Evolutionary conservation across 2,888 invertebrate species (phyloP).

Genomic region (Megaustenia siamemsis): DNA sequence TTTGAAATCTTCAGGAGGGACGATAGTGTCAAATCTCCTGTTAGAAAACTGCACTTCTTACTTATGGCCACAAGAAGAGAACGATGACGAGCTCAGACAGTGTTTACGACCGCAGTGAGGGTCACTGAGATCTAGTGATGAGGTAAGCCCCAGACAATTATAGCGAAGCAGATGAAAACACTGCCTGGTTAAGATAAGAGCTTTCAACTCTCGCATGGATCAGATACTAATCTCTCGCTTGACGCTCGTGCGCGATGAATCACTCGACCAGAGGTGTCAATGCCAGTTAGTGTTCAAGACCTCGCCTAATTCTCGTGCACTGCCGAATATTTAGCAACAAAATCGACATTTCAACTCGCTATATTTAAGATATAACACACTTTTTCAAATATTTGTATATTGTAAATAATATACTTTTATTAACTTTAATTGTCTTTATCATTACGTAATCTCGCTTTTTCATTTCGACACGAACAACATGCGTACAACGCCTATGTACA

Average conservation of each 20-base stretch:
- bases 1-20: too few relatives aligned
- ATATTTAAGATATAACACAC: too few relatives aligned
- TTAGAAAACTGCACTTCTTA: background rate
- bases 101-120: background rate
- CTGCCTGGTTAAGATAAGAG: constrained; percentile 4
- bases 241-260: background rate
- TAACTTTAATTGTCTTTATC: too few relatives aligned
- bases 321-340: too few relatives aligned
- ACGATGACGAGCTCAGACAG: background rate
- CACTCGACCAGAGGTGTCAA: background rate
- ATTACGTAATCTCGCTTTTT: too few relatives aligned
- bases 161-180: background rate
- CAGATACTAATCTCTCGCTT: constrained; percentile 6
- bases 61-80: background rate
- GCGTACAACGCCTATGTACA: too few relatives aligned
- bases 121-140: constrained; percentile 5
- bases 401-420: too few relatives aligned
- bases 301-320: too few relatives aligned
- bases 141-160: background rate
- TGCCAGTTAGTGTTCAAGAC: background rate
- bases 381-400: too few relatives aligned
- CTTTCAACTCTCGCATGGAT: background rate
- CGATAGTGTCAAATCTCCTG: too few relatives aligned
- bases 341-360: too few relatives aligned
- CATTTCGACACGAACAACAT: too few relatives aligned